Base-by-base conservation (phyloP, 2,888 invertebrate species). In the Disparrhopalites patrizii region DNA sequence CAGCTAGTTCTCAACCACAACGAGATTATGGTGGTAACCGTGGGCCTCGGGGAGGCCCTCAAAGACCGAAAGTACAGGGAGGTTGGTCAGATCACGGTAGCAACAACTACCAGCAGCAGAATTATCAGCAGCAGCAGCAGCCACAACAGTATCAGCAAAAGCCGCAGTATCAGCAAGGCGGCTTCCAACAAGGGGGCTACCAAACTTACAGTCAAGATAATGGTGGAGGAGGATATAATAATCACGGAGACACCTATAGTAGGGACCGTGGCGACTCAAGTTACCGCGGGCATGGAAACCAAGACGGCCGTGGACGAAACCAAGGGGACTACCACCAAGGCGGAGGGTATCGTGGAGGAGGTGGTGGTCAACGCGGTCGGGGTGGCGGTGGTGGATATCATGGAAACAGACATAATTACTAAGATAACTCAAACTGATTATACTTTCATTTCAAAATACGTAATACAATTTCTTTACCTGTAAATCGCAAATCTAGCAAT, bases 31-130 rank as follows among this genome's bases (percentile, higher is more conserved):
- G 76, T 72, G 60, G 75, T 71, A 56, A 67, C 64, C 62, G 73
- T 68, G 56, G 75, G 67, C 55, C 77, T 74, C 57, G 73, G 71
- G 27, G 76, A 74, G 70, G 75, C 68, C 8, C 10, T 20, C 57
- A 64, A 30, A 47, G 38, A 18, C 47, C 65, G 2, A 65, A 63
- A 70, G 76, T 36, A 2, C 71, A 71, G 64, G 71, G 73, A 13
- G 71, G 70, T 3, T 70, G 73, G 70, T 63, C 68, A 13, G 56
- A 60, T 43, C 28, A 33, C 18, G 74, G 77, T 10, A 73, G 77
- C 0, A 76, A 76, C 3, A 78, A 79, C 57, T 77, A 77, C 51
- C 76, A 77, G 65, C 72, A 78, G 28, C 75, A 76, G 57, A 73
- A 74, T 31, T 69, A 76, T 67, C 69, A 76, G 64, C 74, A 76